Percentiles rank a stretch among this genome's conserved stretches.
Conservation (phyloP, 1,140 invertebrate genomes). For the Orussus abietinus region DNA sequence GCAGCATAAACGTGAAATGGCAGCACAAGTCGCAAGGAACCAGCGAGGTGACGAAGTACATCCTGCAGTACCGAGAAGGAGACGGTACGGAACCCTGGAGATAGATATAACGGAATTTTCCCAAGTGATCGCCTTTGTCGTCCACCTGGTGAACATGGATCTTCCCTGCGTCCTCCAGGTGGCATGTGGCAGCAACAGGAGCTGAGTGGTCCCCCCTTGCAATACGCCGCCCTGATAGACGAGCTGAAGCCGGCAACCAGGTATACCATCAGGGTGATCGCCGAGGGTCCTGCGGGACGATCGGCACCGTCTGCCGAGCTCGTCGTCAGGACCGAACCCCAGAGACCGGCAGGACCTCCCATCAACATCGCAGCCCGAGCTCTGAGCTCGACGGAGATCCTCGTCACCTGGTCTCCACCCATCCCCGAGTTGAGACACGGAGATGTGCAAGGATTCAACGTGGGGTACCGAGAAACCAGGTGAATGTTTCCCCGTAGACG, state of each 20-base stretch:
- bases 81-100: too few species aligned
- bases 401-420: slow-evolving; percentile 74
- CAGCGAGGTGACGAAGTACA: slow-evolving; percentile 69
- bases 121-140: not conserved
- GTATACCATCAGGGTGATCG: slow-evolving; percentile 71
- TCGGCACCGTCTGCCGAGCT: slow-evolving; percentile 70
- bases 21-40: slow-evolving; percentile 65
- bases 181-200: slow-evolving; percentile 67
- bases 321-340: slow-evolving; percentile 68
- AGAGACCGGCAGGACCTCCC: slow-evolving; percentile 73
- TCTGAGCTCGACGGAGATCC: slow-evolving; percentile 70
- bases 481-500: too few species aligned
- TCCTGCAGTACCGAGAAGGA: slow-evolving; percentile 68
- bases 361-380: slow-evolving; percentile 66
- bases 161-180: slow-evolving; percentile 25
- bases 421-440: slow-evolving; percentile 67
- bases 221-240: slow-evolving; percentile 62
- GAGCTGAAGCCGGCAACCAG: slow-evolving; percentile 73
- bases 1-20: slow-evolving; percentile 73
- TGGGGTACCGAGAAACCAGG: slow-evolving; percentile 51
- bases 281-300: slow-evolving; percentile 71
- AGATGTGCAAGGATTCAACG: slow-evolving; percentile 65
- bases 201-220: slow-evolving; percentile 59
- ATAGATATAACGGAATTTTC: too few species aligned
- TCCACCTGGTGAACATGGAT: not conserved